Evolutionary conservation across 2,797 vertebrate genomes (phyloP).

Genomic region (Molossus alvarezi): DNA sequence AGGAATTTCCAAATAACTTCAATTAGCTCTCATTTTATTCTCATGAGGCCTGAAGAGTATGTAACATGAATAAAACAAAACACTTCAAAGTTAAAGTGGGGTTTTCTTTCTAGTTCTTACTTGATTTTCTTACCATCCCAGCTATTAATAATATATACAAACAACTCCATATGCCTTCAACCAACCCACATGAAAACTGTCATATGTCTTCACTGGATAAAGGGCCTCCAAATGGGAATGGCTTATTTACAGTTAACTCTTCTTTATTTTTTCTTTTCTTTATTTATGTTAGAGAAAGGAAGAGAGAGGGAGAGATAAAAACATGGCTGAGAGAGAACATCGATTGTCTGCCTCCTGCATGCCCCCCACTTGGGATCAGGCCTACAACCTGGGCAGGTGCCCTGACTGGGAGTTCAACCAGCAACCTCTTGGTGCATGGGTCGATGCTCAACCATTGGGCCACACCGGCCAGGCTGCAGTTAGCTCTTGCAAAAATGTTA

Average conservation of each 20-base stretch:
- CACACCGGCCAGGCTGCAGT: background rate
- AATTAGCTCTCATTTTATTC: background rate
- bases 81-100: background rate
- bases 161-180: background rate
- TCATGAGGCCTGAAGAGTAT: background rate
- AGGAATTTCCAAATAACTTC: constrained; percentile 1
- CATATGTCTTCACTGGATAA: background rate
- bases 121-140: background rate
- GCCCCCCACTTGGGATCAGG: too few species aligned
- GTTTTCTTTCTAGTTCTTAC: background rate
- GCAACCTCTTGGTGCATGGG: too few species aligned
- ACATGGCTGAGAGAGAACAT: too few species aligned
- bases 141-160: constrained; percentile 14
- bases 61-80: constrained; percentile 35
- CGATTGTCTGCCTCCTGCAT: too few species aligned
- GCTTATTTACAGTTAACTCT: constrained; percentile 1
- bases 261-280: background rate
- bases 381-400: too few species aligned
- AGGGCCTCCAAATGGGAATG: background rate
- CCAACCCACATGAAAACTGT: background rate
- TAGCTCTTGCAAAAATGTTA: background rate
- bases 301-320: too few species aligned
- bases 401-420: too few species aligned
- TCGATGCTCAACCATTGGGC: too few species aligned
- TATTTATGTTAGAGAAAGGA: too few species aligned